Percentiles rank a stretch among this genome's conserved stretches.
These are phyloP conservation scores for Oophaga pumilio DNA, from an alignment of 2,113 vertebrate species.

Conservation along the genomic window DNA sequence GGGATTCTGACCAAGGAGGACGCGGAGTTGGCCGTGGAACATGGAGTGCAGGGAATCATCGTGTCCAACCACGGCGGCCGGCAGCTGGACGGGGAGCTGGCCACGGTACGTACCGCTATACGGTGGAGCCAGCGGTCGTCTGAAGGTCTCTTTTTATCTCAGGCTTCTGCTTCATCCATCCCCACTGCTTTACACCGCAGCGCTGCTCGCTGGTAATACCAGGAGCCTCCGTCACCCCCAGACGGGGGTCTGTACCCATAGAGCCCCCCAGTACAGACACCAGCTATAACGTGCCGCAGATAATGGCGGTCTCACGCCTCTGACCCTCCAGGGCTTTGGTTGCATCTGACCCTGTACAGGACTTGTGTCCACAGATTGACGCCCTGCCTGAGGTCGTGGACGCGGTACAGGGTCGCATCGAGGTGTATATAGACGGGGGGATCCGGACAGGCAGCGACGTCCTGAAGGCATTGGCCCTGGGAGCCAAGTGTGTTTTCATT, in stretches of 20 bases:
- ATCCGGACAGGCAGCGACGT: constrained; percentile 89
- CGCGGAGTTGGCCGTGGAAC: constrained; percentile 87
- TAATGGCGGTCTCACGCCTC: background rate
- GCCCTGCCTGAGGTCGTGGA: constrained; percentile 87
- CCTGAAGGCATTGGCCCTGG: constrained; percentile 88
- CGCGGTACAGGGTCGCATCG: constrained; percentile 79
- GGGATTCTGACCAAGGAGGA: constrained; percentile 96
- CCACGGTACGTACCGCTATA: constrained; percentile 75
- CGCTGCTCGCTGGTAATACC: background rate
- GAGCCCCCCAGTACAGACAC: no score
- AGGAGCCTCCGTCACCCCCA: no score
- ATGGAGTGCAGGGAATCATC: constrained; percentile 88
- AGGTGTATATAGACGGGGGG: constrained; percentile 92
- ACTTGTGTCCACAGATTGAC: constrained; percentile 77
- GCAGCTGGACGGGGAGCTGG: constrained; percentile 88
- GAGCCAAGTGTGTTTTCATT: constrained; percentile 91
- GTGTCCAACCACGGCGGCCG: constrained; percentile 96
- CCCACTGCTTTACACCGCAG: background rate
- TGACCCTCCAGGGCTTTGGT: no score
- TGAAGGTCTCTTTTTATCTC: no score
- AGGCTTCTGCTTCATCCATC: background rate
- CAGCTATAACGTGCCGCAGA: background rate
- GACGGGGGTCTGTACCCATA: no score
- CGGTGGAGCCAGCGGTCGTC: no score
- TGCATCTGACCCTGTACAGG: background rate